A percentile compares a stretch with the other conserved stretches of the same genome.
These are phyloP conservation scores for Latheticus oryzae DNA, from an alignment of 2,888 invertebrate species.

Conservation along the genomic window DNA sequence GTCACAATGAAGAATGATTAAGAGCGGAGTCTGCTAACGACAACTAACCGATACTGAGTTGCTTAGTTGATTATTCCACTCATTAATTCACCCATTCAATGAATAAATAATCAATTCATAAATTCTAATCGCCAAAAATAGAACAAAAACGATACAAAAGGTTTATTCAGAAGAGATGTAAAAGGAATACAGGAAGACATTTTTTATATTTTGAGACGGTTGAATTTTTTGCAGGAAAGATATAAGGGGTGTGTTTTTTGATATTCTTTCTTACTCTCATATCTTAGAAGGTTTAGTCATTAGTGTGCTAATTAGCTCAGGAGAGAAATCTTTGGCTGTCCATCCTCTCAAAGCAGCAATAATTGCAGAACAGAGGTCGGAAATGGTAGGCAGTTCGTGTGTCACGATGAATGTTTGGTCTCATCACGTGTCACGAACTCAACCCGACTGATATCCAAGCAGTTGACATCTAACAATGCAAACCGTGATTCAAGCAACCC, in stretches of 20 bases:
- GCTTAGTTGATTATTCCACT: conserved; percentile 6
- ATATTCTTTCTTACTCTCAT: too few relatives aligned
- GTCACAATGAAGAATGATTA: conserved; percentile 43
- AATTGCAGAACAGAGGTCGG: conserved; percentile 50
- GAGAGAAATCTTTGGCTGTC: conserved; percentile 32
- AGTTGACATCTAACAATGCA: conserved; percentile 62
- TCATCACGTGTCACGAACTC: conserved; percentile 63
- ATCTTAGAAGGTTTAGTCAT: too few relatives aligned
- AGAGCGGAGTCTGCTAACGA: conserved; percentile 23
- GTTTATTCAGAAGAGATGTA: too few relatives aligned
- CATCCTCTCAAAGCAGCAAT: conserved; percentile 44
- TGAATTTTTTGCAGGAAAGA: too few relatives aligned
- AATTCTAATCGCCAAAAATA: too few relatives aligned
- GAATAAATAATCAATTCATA: too few relatives aligned
- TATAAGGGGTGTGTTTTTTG: too few relatives aligned
- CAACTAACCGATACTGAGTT: conserved; percentile 2
- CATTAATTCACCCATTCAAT: conserved; percentile 6
- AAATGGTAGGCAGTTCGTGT: conserved; percentile 59
- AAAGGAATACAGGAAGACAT: too few relatives aligned
- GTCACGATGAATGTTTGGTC: conserved; percentile 60
- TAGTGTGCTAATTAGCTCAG: conserved; percentile 56
- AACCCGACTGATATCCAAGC: conserved; percentile 60
- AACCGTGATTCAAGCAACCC: conserved; percentile 59
- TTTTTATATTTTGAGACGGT: too few relatives aligned
- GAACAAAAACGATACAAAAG: too few relatives aligned